These are phyloP conservation scores for Drosophila nigricruria DNA, from an alignment of 2,888 invertebrate genomes.

Conservation along the genomic window DNA sequence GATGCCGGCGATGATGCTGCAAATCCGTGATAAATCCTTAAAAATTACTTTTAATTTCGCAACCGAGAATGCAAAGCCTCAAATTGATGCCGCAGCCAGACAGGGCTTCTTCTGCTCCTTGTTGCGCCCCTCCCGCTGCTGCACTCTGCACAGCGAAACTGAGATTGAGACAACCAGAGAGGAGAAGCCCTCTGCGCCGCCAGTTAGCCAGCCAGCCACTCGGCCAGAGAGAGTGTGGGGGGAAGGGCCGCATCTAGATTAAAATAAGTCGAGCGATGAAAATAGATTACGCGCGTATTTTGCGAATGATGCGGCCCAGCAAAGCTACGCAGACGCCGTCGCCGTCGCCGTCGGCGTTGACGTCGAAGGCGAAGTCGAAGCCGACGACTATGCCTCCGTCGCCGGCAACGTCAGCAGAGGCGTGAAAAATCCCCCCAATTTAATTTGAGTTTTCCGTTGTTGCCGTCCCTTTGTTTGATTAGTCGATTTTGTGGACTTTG, in stretches of 20 bases:
- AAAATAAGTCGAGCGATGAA: slow-evolving; percentile 76
- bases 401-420: slow-evolving; percentile 40
- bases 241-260: slow-evolving; percentile 61
- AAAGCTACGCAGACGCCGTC: slow-evolving; percentile 26
- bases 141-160: slow-evolving; percentile 21
- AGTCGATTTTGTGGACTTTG: slow-evolving; percentile 73
- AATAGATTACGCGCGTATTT: slow-evolving; percentile 75
- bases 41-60: slow-evolving; percentile 74
- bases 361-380: slow-evolving; percentile 5
- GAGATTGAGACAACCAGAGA: slow-evolving; percentile 15
- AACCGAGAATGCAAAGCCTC: slow-evolving; percentile 60
- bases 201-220: slow-evolving; percentile 43
- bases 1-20: slow-evolving; percentile 60
- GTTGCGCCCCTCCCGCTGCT: slow-evolving; percentile 29
- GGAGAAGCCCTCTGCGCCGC: slow-evolving; percentile 8
- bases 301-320: slow-evolving; percentile 56
- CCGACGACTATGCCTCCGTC: slow-evolving; percentile 3
- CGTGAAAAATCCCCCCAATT: slow-evolving; percentile 67
- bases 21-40: slow-evolving; percentile 75
- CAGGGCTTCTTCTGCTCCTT: neutral
- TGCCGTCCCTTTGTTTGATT: slow-evolving; percentile 68
- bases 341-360: slow-evolving; percentile 1
- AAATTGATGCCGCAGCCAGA: slow-evolving; percentile 54
- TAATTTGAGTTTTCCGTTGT: slow-evolving; percentile 62
- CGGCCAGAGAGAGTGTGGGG: slow-evolving; percentile 27